A percentile compares a stretch with the other conserved stretches of the same genome.
These are phyloP conservation scores for Pteria penguin DNA, from an alignment of 2,888 invertebrate genomes.

Conservation along the genomic window DNA sequence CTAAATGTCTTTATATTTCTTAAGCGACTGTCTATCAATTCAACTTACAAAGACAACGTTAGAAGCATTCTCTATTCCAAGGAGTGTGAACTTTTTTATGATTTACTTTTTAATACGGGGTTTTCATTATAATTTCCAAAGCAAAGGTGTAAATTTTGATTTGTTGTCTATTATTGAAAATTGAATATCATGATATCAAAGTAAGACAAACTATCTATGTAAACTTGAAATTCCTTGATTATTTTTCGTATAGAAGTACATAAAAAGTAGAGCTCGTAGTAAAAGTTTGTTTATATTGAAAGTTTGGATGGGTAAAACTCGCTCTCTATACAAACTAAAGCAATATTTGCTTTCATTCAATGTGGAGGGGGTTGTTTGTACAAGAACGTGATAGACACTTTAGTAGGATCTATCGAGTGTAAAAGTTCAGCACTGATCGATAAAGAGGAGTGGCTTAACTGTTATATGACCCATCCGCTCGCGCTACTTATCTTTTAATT, in stretches of 20 bases:
- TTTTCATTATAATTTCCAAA: too few relatives aligned
- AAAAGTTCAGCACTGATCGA: slow-evolving; percentile 33
- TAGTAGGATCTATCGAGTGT: slow-evolving; percentile 13
- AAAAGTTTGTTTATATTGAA: slow-evolving; percentile 23
- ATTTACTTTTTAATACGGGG: too few relatives aligned
- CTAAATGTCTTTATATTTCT: too few relatives aligned
- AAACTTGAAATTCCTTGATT: too few relatives aligned
- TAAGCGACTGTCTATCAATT: too few relatives aligned
- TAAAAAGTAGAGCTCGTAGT: too few relatives aligned
- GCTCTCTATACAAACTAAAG: slow-evolving; percentile 13
- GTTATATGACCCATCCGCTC: background rate
- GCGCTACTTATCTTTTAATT: slow-evolving; percentile 33
- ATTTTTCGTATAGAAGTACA: too few relatives aligned
- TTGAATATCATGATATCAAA: background rate
- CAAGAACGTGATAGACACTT: slow-evolving; percentile 38
- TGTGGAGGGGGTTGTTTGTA: slow-evolving; percentile 32
- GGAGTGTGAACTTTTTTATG: too few relatives aligned
- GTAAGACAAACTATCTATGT: background rate
- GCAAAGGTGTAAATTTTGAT: too few relatives aligned
- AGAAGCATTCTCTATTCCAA: too few relatives aligned
- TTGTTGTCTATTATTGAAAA: too few relatives aligned
- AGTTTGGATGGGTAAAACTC: slow-evolving; percentile 29
- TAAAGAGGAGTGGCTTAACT: slow-evolving; percentile 31
- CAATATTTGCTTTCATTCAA: slow-evolving; percentile 26
- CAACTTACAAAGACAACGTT: too few relatives aligned